A percentile compares a stretch with the other conserved stretches of the same genome.
These are phyloP conservation scores for Setophaga kirtlandii DNA, from an alignment of 2,113 vertebrate species.

Conservation along the genomic window DNA sequence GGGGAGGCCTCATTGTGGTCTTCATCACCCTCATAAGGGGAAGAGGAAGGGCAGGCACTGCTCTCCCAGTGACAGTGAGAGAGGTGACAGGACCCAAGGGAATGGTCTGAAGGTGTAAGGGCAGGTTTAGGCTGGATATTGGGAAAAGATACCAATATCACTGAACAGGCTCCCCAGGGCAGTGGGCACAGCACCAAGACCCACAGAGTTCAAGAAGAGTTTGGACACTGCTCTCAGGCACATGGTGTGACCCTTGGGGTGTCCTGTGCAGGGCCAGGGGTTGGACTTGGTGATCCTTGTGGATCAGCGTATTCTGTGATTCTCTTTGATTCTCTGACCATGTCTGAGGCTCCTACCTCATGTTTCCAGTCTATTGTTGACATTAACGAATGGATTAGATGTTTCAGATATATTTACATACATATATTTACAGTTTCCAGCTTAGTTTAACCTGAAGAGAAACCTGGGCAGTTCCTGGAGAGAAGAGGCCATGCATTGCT, in stretches of 20 bases:
- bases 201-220: neutral
- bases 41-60: neutral
- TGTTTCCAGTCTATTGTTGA: neutral
- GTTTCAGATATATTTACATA: neutral
- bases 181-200: neutral
- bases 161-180: rapidly evolving
- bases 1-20: neutral
- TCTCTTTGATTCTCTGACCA: neutral
- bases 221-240: neutral
- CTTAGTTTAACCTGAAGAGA: neutral
- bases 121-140: rapidly evolving
- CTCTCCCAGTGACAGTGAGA: no score
- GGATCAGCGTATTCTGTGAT: neutral
- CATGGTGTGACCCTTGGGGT: neutral
- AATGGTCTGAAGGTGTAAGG: neutral
- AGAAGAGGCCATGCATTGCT: neutral
- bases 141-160: rapidly evolving
- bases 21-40: no score
- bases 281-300: rapidly evolving
- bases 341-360: neutral
- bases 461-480: neutral
- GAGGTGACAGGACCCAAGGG: neutral
- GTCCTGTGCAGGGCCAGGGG: neutral
- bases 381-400: neutral
- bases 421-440: neutral